Conservation (phyloP, 2,888 invertebrate genomes). For the Caenorhabditis drosophilae region DNA sequence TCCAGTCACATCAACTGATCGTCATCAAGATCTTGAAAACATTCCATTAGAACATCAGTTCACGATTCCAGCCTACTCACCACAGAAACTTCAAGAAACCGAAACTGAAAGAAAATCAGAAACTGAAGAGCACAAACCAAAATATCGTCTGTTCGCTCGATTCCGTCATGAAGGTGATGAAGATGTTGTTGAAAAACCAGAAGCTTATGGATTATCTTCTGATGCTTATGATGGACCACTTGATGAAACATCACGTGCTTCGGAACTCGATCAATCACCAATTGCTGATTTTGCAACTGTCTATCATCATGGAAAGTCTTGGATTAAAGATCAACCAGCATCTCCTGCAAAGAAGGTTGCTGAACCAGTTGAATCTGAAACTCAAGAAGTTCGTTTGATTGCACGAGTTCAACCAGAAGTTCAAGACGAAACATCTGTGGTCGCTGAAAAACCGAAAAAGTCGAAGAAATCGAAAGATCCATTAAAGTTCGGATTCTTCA, state of each 20-base stretch:
- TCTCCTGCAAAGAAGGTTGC: conserved; percentile 26
- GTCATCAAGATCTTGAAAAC: conserved; percentile 24
- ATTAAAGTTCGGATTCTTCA: conserved; percentile 9
- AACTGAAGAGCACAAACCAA: not conserved
- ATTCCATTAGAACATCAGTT: conserved; percentile 13
- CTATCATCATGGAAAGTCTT: conserved; percentile 23
- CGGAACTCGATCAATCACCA: conserved; percentile 18
- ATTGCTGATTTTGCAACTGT: conserved; percentile 16
- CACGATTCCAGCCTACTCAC: conserved; percentile 12
- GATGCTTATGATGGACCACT: conserved; percentile 18
- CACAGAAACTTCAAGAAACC: conserved; percentile 4
- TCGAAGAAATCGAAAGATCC: conserved; percentile 8
- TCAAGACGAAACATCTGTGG: conserved; percentile 5
- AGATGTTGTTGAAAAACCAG: conserved; percentile 35
- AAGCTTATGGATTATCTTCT: conserved; percentile 10
- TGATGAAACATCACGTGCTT: conserved; percentile 13
- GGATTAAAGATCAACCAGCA: conserved; percentile 4
- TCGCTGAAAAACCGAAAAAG: conserved; percentile 10
- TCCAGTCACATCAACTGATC: conserved; percentile 13
- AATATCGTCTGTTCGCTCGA: conserved; percentile 2
- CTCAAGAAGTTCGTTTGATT: conserved; percentile 28
- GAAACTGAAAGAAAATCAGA: not conserved
- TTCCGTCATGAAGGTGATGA: conserved; percentile 38
- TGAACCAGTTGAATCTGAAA: conserved; percentile 10
- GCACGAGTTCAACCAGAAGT: conserved; percentile 3